Conservation (phyloP, 1,140 invertebrate genomes). For the Lordiphosa mommai region DNA sequence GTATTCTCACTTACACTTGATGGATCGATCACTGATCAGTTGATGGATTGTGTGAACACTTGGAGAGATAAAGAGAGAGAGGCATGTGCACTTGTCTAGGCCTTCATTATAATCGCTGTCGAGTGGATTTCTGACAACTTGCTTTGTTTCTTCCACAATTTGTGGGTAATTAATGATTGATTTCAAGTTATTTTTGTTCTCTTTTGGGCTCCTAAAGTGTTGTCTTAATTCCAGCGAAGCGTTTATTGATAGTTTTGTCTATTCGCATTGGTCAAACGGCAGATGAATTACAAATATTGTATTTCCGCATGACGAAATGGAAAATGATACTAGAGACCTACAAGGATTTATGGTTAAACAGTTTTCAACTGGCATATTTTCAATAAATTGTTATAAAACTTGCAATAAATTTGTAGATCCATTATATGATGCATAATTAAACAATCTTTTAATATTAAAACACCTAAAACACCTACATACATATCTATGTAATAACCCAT, state of each 20-base stretch:
- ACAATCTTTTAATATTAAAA: too few relatives aligned
- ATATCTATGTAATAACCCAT: constrained; percentile 48
- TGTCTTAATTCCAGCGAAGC: constrained; percentile 67
- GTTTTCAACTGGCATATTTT: too few relatives aligned
- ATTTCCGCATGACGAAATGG: too few relatives aligned
- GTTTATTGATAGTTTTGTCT: constrained; percentile 58
- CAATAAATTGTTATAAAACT: too few relatives aligned
- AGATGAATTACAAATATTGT: constrained; percentile 7
- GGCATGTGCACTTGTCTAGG: constrained; percentile 59
- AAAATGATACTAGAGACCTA: too few relatives aligned
- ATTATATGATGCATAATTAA: constrained; percentile 11
- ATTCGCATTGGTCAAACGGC: constrained; percentile 17
- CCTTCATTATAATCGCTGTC: constrained; percentile 18
- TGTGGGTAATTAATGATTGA: constrained; percentile 69
- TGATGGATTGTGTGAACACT: constrained; percentile 73
- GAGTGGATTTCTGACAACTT: constrained; percentile 73
- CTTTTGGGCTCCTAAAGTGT: constrained; percentile 33
- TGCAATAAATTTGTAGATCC: background rate
- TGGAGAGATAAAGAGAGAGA: too few relatives aligned
- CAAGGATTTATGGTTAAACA: too few relatives aligned
- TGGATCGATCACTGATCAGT: constrained; percentile 63
- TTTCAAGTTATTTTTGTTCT: constrained; percentile 23
- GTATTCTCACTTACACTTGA: constrained; percentile 42
- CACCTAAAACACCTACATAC: background rate
- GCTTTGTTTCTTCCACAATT: constrained; percentile 61